phyloP scores from a whole-genome alignment of 2,888 invertebrate species.

The Unio delphinus region DNA sequence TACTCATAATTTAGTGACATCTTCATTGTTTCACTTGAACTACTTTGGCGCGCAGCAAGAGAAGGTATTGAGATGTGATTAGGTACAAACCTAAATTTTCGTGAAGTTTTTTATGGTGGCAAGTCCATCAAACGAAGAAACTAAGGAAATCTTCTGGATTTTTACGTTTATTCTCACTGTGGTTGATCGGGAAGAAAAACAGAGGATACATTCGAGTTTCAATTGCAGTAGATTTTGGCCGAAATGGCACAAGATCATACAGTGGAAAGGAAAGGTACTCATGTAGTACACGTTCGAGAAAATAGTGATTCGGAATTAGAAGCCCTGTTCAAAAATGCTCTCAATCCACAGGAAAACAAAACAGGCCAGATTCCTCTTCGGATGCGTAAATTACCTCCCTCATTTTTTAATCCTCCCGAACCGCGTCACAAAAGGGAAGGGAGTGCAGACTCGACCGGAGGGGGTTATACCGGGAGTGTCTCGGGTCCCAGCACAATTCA shows the following conservation, averaged over 20 bases:
- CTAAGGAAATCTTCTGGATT: slow-evolving; percentile 66
- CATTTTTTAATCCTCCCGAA: slow-evolving; percentile 97
- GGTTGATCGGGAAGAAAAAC: slow-evolving; percentile 36
- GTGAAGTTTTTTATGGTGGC: slow-evolving; percentile 61
- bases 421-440: slow-evolving; percentile 87
- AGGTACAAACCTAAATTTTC: slow-evolving; percentile 55
- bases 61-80: slow-evolving; percentile 24
- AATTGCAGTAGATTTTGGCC: slow-evolving; percentile 28
- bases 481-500: slow-evolving; percentile 81
- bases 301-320: slow-evolving; percentile 96
- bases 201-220: slow-evolving; percentile 27
- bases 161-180: slow-evolving; percentile 41
- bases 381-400: slow-evolving; percentile 96
- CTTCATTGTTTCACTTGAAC: slow-evolving; percentile 10
- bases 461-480: slow-evolving; percentile 72
- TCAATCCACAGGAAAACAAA: slow-evolving; percentile 84
- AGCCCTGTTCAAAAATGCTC: slow-evolving; percentile 94
- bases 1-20: no score
- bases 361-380: slow-evolving; percentile 94
- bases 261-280: slow-evolving; percentile 67
- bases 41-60: slow-evolving; percentile 40
- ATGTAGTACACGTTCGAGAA: slow-evolving; percentile 89
- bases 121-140: slow-evolving; percentile 56
- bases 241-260: slow-evolving; percentile 58
- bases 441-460: slow-evolving; percentile 93